Evolutionary conservation across 2,888 invertebrate species (phyloP).

Genomic region (Strigamia maritima): DNA sequence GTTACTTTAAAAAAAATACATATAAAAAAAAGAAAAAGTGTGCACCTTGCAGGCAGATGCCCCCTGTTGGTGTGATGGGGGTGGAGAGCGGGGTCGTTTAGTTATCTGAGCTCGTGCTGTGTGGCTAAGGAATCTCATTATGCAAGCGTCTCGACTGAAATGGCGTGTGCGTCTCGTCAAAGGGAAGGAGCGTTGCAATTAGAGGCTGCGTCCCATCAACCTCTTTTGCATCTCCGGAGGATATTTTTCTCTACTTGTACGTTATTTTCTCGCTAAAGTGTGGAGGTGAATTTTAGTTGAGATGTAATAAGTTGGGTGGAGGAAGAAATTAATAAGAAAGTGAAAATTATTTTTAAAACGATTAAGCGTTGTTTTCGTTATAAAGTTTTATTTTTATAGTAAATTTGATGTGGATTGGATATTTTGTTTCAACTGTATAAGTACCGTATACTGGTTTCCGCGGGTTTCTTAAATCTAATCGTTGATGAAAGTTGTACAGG

Average conservation of each 20-base stretch:
- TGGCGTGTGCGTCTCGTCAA: conserved; percentile 18
- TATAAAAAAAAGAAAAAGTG: no score
- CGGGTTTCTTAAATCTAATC: neutral
- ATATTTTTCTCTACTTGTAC: conserved; percentile 10
- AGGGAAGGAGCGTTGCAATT: conserved; percentile 18
- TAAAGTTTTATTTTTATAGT: neutral
- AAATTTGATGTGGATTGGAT: neutral
- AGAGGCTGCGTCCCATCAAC: conserved; percentile 26
- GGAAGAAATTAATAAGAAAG: neutral
- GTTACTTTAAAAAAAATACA: no score
- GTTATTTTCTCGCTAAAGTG: conserved; percentile 27
- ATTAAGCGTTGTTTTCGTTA: neutral
- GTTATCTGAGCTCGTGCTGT: conserved; percentile 24
- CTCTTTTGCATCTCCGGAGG: conserved; percentile 15
- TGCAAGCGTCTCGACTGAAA: conserved; percentile 26
- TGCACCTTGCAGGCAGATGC: neutral
- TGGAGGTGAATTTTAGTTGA: neutral
- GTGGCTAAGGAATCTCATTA: conserved; percentile 27
- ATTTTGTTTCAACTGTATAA: no score
- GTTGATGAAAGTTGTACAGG: neutral
- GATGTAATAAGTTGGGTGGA: neutral
- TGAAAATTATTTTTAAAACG: neutral
- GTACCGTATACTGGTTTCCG: no score
- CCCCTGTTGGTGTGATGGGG: neutral
- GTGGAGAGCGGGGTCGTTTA: conserved; percentile 13